Percentiles rank a stretch among this genome's conserved stretches.
Conservation (phyloP, 2,888 invertebrate species). For the Troides aeacus region DNA sequence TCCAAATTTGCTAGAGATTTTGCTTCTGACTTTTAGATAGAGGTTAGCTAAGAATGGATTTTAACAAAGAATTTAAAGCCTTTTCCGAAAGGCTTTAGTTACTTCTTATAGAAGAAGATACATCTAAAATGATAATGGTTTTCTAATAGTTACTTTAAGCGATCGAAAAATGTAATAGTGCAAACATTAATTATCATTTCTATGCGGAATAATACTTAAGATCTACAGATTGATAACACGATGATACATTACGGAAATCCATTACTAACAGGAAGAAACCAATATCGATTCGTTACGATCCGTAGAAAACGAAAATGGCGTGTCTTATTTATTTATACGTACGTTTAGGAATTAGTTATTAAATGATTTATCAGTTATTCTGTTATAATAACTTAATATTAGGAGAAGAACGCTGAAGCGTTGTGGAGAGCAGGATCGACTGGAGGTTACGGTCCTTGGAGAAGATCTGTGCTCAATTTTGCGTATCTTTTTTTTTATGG, state of each 20-base stretch:
- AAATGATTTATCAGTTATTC: no score
- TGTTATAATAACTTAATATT: constrained; percentile 3
- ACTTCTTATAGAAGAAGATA: not conserved
- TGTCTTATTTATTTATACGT: not conserved
- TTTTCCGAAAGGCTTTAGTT: no score
- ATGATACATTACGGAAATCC: constrained; percentile 1
- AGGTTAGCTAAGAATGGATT: no score
- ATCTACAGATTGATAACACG: not conserved
- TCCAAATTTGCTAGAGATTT: no score
- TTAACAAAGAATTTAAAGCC: no score
- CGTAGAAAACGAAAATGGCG: constrained; percentile 10
- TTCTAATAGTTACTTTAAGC: not conserved
- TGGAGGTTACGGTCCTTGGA: no score
- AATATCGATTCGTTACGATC: constrained; percentile 6
- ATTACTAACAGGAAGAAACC: not conserved
- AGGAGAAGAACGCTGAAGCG: not conserved
- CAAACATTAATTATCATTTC: not conserved
- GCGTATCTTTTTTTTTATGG: no score
- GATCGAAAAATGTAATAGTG: not conserved
- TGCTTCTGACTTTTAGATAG: no score
- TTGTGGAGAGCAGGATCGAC: no score
- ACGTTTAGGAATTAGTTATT: not conserved
- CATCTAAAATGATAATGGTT: not conserved
- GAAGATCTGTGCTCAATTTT: no score
- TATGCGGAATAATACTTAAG: not conserved